phyloP scores from a whole-genome alignment of 2,797 vertebrate genomes.

The Merluccius polli region DNA sequence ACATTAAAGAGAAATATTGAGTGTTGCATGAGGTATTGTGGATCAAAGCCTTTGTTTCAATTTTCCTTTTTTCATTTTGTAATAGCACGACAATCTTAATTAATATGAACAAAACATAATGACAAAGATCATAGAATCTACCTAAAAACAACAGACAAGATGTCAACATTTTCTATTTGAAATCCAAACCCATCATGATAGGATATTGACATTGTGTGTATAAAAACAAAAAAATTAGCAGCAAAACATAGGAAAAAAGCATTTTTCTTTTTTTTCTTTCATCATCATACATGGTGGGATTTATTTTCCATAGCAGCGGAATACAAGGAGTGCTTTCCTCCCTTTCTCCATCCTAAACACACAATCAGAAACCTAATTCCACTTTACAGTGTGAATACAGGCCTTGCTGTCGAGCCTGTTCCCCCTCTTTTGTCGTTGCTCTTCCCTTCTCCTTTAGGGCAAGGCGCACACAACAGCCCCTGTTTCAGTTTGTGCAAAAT shows the following conservation, averaged over 20 bases:
- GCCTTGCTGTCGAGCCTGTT: constrained; percentile 72
- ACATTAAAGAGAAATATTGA: constrained; percentile 73
- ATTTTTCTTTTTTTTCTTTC: constrained; percentile 74
- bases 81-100: constrained; percentile 91
- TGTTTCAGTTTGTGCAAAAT: constrained; percentile 89
- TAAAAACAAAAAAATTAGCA: constrained; percentile 87
- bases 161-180: constrained; percentile 96
- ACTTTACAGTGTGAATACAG: constrained; percentile 67
- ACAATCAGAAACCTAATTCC: constrained; percentile 81
- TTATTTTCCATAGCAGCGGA: constrained; percentile 91
- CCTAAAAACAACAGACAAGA: constrained; percentile 80
- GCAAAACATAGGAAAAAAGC: constrained; percentile 90
- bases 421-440: constrained; percentile 72
- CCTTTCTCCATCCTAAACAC: constrained; percentile 56
- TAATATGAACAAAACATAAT: constrained; percentile 52
- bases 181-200: constrained; percentile 91
- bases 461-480: constrained; percentile 64
- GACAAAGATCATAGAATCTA: constrained; percentile 77
- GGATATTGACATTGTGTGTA: constrained; percentile 86
- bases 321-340: constrained; percentile 77
- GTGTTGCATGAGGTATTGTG: constrained; percentile 96
- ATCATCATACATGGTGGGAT: constrained; percentile 80
- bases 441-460: constrained; percentile 34
- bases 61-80: constrained; percentile 75
- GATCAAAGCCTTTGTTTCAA: constrained; percentile 81